phyloP scores from a whole-genome alignment of 2,888 invertebrate genomes.

The Chrysolina haemoptera region DNA sequence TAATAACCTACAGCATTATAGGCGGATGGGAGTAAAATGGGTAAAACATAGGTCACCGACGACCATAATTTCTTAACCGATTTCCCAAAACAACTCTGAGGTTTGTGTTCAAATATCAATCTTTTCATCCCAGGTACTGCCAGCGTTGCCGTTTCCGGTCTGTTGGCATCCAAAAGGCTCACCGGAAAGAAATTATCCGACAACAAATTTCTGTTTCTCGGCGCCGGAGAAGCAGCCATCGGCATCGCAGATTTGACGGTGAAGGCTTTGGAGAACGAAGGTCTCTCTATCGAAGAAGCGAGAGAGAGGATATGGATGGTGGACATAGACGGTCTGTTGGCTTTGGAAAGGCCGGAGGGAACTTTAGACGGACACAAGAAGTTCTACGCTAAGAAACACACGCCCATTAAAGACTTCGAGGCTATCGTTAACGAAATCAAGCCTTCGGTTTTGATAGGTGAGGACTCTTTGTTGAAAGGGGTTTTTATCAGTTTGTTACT shows the following conservation, averaged over 20 bases:
- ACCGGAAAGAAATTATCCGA: conserved; percentile 86
- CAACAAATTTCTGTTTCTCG: conserved; percentile 92
- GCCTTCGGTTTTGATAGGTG: conserved; percentile 91
- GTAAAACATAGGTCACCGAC: too few relatives aligned
- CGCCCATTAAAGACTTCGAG: conserved; percentile 83
- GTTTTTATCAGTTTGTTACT: background rate
- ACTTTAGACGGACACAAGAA: conserved; percentile 80
- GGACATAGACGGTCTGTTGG: conserved; percentile 92
- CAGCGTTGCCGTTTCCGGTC: conserved; percentile 94
- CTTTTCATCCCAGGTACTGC: conserved; percentile 79
- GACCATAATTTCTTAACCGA: too few relatives aligned
- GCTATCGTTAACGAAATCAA: conserved; percentile 87
- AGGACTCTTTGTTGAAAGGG: conserved; percentile 57
- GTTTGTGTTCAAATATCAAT: too few relatives aligned
- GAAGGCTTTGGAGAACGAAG: conserved; percentile 78
- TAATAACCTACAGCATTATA: too few relatives aligned
- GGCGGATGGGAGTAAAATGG: too few relatives aligned
- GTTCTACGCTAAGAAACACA: conserved; percentile 84
- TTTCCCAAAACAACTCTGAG: too few relatives aligned
- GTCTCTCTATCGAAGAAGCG: conserved; percentile 79
- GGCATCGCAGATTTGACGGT: conserved; percentile 84
- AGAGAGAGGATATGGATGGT: conserved; percentile 94
- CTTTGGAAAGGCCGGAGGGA: conserved; percentile 78
- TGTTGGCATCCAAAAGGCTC: conserved; percentile 84
- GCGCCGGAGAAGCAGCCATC: conserved; percentile 74